Evolutionary conservation across 1,140 invertebrate genomes (phyloP).

Genomic region (Xylocopa sonorina): DNA sequence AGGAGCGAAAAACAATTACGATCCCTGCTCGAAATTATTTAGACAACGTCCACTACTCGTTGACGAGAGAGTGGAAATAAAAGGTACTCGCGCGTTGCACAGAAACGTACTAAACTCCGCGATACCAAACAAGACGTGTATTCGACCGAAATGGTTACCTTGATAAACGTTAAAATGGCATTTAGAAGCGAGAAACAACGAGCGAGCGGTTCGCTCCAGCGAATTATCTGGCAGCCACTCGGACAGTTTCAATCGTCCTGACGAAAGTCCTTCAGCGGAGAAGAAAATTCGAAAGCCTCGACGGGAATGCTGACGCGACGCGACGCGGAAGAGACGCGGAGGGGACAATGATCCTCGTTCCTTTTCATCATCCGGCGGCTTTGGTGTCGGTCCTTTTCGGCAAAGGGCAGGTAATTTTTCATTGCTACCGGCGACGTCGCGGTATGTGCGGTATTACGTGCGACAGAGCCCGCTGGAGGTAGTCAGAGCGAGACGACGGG

Average conservation of each 20-base stretch:
- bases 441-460: conserved; percentile 46
- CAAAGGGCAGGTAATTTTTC: conserved; percentile 57
- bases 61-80: no score
- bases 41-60: no score
- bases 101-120: no score
- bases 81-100: no score
- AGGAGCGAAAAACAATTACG: no score
- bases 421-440: conserved; percentile 49
- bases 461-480: neutral
- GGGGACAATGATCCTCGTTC: conserved; percentile 37
- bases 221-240: neutral
- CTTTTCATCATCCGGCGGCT: conserved; percentile 46
- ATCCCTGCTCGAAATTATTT: no score
- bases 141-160: no score
- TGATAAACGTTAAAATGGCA: no score
- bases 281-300: conserved; percentile 24
- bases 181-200: no score
- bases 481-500: no score
- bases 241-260: neutral
- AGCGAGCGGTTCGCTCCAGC: no score
- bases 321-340: neutral
- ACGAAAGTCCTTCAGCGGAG: neutral
- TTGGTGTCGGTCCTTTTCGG: conserved; percentile 51
- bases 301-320: conserved; percentile 25
- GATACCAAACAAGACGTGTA: no score